These are phyloP conservation scores for Danaus melanippus DNA, from an alignment of 1,140 invertebrate species.

Conservation along the genomic window DNA sequence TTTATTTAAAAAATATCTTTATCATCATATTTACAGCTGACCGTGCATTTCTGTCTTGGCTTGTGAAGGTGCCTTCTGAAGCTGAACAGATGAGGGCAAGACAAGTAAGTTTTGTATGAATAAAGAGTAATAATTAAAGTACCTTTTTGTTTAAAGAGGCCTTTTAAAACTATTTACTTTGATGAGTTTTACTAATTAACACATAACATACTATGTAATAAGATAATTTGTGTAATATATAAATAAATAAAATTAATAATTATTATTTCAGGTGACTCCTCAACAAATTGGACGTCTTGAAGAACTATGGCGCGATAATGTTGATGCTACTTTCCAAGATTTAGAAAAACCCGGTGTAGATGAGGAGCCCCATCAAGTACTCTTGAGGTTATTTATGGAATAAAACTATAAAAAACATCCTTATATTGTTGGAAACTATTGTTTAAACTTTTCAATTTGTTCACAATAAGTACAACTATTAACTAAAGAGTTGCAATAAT, in stretches of 20 bases:
- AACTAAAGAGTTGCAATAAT: too few relatives aligned
- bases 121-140: not conserved
- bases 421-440: too few relatives aligned
- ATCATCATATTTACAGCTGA: slow-evolving; percentile 76
- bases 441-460: too few relatives aligned
- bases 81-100: slow-evolving; percentile 95
- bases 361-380: slow-evolving; percentile 96
- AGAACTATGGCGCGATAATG: slow-evolving; percentile 99
- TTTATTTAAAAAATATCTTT: not conserved
- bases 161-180: not conserved
- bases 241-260: not conserved
- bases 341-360: slow-evolving; percentile 98
- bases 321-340: slow-evolving; percentile 97
- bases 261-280: slow-evolving; percentile 86
- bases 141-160: not conserved
- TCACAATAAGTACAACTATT: too few relatives aligned
- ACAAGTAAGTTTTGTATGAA: slow-evolving; percentile 72
- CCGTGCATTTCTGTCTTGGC: slow-evolving; percentile 95
- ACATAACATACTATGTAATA: too few relatives aligned
- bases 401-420: too few relatives aligned
- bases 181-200: slow-evolving; percentile 1
- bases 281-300: slow-evolving; percentile 98
- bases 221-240: too few relatives aligned
- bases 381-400: slow-evolving; percentile 75
- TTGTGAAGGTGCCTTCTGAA: slow-evolving; percentile 96